phyloP scores from a whole-genome alignment of 2,888 invertebrate species.

The Mactromeris polynyma region DNA sequence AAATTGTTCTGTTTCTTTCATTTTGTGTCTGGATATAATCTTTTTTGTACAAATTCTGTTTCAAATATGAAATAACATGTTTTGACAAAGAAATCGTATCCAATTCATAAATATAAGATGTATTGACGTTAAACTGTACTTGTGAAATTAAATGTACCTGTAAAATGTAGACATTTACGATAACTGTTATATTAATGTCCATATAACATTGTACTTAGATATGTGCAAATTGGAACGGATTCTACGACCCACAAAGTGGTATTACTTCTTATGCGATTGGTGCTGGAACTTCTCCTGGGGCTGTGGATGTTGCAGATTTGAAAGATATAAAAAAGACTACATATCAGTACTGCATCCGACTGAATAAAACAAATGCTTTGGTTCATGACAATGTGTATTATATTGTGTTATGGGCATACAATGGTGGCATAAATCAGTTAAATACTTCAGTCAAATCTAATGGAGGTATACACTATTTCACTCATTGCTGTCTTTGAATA shows the following conservation, averaged over 20 bases:
- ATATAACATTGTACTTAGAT: constrained; percentile 70
- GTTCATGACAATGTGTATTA: constrained; percentile 65
- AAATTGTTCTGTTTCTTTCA: too few species aligned
- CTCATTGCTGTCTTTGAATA: too few species aligned
- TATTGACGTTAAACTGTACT: too few species aligned
- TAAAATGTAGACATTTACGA: neutral
- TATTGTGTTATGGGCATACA: constrained; percentile 69
- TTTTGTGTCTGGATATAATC: too few species aligned
- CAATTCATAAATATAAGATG: too few species aligned
- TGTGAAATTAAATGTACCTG: neutral
- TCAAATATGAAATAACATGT: too few species aligned
- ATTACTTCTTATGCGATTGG: constrained; percentile 70
- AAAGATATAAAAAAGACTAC: constrained; percentile 41
- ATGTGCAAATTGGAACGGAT: constrained; percentile 78
- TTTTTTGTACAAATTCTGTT: too few species aligned
- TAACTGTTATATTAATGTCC: too few species aligned
- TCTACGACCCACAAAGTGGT: constrained; percentile 79
- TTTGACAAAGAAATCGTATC: too few species aligned
- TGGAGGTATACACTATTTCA: constrained; percentile 57
- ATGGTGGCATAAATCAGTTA: constrained; percentile 72
- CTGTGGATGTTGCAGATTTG: constrained; percentile 57
- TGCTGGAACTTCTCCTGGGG: constrained; percentile 51
- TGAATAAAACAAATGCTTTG: constrained; percentile 48
- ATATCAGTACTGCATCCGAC: constrained; percentile 59
- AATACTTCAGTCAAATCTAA: constrained; percentile 67